Percentiles rank a stretch among this genome's conserved stretches.
phyloP scores from a whole-genome alignment of 53 echinoderm and acorn worm species.

The Echinometra lucunter region DNA sequence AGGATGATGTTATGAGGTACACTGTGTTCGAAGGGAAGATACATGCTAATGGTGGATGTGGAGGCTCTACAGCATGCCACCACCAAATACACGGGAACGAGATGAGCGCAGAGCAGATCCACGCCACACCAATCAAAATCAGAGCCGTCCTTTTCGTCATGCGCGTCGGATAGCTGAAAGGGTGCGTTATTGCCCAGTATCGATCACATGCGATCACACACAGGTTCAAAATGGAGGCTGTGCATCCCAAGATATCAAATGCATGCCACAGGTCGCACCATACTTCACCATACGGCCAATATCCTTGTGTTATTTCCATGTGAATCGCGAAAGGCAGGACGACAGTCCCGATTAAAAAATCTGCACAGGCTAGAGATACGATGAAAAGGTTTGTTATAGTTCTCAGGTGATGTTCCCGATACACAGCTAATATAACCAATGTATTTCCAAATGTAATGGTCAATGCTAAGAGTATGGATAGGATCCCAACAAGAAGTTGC shows the following conservation, averaged over 20 bases:
- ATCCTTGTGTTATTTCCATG: conserved; percentile 77
- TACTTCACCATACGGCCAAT: conserved; percentile 90
- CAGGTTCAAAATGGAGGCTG: conserved; percentile 94
- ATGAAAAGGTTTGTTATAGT: conserved; percentile 93
- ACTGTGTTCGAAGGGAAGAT: conserved; percentile 86
- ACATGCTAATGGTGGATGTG: conserved; percentile 72
- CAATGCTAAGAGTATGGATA: conserved; percentile 81
- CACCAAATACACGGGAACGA: conserved; percentile 96
- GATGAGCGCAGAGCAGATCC: conserved; percentile 89
- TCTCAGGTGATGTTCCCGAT: conserved; percentile 82
- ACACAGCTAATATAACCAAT: conserved; percentile 90
- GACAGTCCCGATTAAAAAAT: conserved; percentile 88
- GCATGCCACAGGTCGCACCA: conserved; percentile 95
- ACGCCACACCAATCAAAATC: conserved; percentile 81
- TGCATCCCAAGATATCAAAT: conserved; percentile 93
- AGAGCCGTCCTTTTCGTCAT: conserved; percentile 84
- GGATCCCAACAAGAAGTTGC: conserved; percentile 50
- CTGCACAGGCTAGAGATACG: conserved; percentile 92
- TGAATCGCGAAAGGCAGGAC: conserved; percentile 93
- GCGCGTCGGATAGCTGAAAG: conserved; percentile 87
- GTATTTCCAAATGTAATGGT: conserved; percentile 82
- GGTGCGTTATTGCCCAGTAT: conserved; percentile 94
- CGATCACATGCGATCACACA: conserved; percentile 92
- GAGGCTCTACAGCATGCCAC: conserved; percentile 92
- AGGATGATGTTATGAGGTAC: conserved; percentile 90